Percentiles rank a stretch among this genome's conserved stretches.
Evolutionary conservation across 2,888 invertebrate species (phyloP).

Genomic region (Dinocampus coccinellae): DNA sequence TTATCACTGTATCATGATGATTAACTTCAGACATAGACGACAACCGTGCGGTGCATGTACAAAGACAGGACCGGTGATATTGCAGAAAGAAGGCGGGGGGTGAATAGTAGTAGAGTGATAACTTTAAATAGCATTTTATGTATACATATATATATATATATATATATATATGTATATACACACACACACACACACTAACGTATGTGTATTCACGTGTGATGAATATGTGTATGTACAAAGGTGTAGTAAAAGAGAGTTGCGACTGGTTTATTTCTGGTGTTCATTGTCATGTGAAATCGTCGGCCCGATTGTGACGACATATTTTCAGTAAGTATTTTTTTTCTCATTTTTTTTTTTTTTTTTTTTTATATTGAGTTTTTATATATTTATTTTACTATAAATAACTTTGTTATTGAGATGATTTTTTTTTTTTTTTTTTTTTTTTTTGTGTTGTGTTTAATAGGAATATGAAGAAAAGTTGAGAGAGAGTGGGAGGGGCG

Average conservation of each 20-base stretch:
- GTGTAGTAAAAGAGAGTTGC: not conserved
- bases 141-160: not conserved
- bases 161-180: conserved; percentile 25
- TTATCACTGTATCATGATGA: not conserved
- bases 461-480: no score
- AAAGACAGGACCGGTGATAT: not conserved
- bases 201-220: no score
- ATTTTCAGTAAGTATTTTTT: conserved; percentile 5
- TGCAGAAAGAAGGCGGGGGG: not conserved
- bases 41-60: not conserved
- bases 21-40: not conserved
- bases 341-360: conserved; percentile 23
- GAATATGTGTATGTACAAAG: conserved; percentile 4
- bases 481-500: no score
- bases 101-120: not conserved
- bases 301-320: conserved; percentile 44
- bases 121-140: not conserved
- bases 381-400: conserved; percentile 15
- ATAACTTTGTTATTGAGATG: conserved; percentile 31
- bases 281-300: conserved; percentile 52
- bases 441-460: conserved; percentile 26
- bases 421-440: conserved; percentile 29
- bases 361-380: conserved; percentile 20
- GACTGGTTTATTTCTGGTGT: conserved; percentile 49
- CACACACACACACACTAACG: no score